Evolutionary conservation across 2,797 vertebrate species (phyloP).

Genomic region (Oreochromis grahami): DNA sequence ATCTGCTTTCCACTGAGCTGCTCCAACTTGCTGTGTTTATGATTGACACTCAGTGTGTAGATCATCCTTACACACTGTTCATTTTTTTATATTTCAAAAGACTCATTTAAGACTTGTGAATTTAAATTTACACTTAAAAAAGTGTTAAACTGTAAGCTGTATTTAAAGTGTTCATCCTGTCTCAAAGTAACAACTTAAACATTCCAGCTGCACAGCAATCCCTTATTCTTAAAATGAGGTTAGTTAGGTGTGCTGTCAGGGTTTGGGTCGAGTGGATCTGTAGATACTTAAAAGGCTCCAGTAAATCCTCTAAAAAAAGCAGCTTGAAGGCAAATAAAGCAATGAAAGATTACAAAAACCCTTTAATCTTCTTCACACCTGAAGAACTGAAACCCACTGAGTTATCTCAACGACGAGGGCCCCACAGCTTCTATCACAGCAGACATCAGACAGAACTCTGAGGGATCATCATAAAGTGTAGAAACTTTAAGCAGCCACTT

Average conservation of each 20-base stretch:
- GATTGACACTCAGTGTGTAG: background rate
- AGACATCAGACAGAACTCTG: too few species aligned
- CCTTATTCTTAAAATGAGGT: background rate
- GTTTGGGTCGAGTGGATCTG: background rate
- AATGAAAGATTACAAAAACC: background rate
- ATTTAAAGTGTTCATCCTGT: background rate
- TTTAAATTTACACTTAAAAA: background rate
- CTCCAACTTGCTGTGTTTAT: background rate
- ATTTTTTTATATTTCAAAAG: background rate
- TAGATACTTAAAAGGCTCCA: background rate
- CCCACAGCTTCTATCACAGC: fast-evolving
- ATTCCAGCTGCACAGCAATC: fast-evolving
- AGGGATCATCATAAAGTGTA: background rate
- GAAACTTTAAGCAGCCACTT: background rate
- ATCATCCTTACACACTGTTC: background rate
- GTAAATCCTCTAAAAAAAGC: background rate
- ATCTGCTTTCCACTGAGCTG: background rate
- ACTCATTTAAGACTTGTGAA: background rate
- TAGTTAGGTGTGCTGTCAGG: background rate
- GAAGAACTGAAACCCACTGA: background rate
- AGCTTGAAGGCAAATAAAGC: background rate
- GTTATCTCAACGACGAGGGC: background rate
- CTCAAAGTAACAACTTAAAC: background rate
- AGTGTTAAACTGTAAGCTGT: fast-evolving
- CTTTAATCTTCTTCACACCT: background rate